phyloP scores from a whole-genome alignment of 1,140 invertebrate species.

The Subanguina moxae region DNA sequence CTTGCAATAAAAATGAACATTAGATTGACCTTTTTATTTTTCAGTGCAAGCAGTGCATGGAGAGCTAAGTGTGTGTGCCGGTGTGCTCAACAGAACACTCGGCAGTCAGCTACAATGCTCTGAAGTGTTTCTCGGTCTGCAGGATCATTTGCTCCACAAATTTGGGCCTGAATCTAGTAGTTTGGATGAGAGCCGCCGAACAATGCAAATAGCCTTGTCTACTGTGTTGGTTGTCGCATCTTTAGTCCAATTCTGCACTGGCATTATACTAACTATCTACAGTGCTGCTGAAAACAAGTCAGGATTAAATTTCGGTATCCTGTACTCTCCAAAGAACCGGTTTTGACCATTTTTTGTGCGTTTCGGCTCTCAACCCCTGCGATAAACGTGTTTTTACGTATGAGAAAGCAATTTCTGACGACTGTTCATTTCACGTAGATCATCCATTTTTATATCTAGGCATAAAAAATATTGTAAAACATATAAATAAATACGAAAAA shows the following conservation, averaged over 20 bases:
- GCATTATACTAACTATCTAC: slow-evolving; percentile 35
- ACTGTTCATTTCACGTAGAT: no score
- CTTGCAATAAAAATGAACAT: no score
- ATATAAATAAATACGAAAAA: no score
- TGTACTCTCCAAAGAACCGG: no score
- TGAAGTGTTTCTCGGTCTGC: slow-evolving; percentile 20
- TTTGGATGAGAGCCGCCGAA: slow-evolving; percentile 1
- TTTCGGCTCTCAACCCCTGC: no score
- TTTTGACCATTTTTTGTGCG: no score
- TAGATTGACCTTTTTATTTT: not conserved
- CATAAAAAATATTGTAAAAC: no score
- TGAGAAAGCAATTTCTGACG: no score
- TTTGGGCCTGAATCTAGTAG: not conserved
- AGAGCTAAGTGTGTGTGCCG: slow-evolving; percentile 38
- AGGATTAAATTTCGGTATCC: not conserved
- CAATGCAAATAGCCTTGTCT: slow-evolving; percentile 13
- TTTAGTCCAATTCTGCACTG: slow-evolving; percentile 33
- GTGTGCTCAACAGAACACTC: slow-evolving; percentile 39
- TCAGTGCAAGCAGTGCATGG: slow-evolving; percentile 31
- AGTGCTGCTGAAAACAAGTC: slow-evolving; percentile 32
- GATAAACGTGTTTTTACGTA: no score
- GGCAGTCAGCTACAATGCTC: slow-evolving; percentile 15
- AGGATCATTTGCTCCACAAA: slow-evolving; percentile 11
- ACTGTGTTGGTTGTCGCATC: slow-evolving; percentile 27
- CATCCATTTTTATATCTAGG: no score